Evolutionary conservation across 53 echinoderm and acorn worm genomes (phyloP).

Genomic region (Arbacia lixula): DNA sequence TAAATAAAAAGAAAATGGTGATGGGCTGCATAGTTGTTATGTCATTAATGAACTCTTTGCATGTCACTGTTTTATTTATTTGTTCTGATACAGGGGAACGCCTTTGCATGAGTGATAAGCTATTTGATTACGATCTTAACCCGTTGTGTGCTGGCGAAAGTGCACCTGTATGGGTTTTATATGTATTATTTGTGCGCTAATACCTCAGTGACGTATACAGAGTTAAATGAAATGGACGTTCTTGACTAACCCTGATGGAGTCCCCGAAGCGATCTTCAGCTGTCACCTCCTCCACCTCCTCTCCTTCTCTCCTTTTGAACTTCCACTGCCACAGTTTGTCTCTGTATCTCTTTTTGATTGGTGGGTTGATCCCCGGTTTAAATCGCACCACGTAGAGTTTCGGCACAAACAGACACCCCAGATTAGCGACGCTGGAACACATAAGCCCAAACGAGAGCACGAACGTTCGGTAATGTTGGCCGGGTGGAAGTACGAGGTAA

Average conservation of each 20-base stretch:
- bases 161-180: too few species aligned
- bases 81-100: too few species aligned
- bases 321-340: slow-evolving; percentile 65
- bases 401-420: slow-evolving; percentile 78
- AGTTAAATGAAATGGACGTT: too few species aligned
- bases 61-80: too few species aligned
- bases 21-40: too few species aligned
- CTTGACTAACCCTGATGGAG: slow-evolving; percentile 12
- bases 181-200: too few species aligned
- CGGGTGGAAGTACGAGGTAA: slow-evolving; percentile 60
- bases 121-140: too few species aligned
- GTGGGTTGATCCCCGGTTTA: slow-evolving; percentile 71
- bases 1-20: too few species aligned
- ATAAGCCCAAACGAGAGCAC: slow-evolving; percentile 65
- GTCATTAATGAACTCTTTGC: too few species aligned
- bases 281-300: slow-evolving; percentile 22
- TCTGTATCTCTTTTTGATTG: slow-evolving; percentile 43
- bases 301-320: slow-evolving; percentile 62
- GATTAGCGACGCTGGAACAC: slow-evolving; percentile 51
- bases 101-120: too few species aligned
- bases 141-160: too few species aligned
- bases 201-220: too few species aligned
- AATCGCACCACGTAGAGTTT: slow-evolving; percentile 80
- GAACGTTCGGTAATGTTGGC: slow-evolving; percentile 61
- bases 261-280: slow-evolving; percentile 45